Conservation (phyloP, 2,888 invertebrate species). For the Matsumyia berberina region DNA sequence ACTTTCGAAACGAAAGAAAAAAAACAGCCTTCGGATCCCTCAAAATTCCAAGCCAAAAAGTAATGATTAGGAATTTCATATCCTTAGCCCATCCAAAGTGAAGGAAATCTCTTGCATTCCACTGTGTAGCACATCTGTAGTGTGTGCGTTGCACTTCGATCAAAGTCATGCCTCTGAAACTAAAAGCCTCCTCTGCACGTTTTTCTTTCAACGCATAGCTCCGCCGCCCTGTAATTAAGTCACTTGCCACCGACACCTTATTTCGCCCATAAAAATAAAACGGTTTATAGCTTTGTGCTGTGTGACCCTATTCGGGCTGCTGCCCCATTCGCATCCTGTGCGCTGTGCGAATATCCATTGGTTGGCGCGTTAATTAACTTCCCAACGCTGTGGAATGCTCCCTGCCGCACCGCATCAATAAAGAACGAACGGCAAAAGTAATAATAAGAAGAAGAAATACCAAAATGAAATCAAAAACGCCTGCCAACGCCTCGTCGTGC, state of each 20-base stretch:
- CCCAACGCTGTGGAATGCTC: conserved; percentile 45
- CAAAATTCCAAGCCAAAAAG: no score
- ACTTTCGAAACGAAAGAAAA: no score
- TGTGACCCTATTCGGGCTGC: conserved; percentile 63
- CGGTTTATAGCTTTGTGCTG: conserved; percentile 63
- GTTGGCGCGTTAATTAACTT: conserved; percentile 75
- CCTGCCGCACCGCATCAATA: conserved; percentile 63
- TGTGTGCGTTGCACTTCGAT: conserved; percentile 23
- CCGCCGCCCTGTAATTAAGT: conserved; percentile 74
- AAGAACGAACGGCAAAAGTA: conserved; percentile 61
- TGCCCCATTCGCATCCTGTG: conserved; percentile 33
- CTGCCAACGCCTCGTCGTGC: conserved; percentile 76
- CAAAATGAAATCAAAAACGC: conserved; percentile 75
- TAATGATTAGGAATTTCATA: no score
- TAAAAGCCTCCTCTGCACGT: conserved; percentile 42
- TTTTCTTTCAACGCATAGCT: conserved; percentile 70
- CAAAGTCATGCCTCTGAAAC: conserved; percentile 21
- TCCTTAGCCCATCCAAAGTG: not conserved
- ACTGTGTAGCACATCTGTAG: conserved; percentile 7
- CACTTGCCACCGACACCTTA: conserved; percentile 76
- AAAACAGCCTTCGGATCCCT: no score
- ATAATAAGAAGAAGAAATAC: conserved; percentile 49
- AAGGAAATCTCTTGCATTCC: not conserved
- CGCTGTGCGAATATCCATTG: conserved; percentile 67
- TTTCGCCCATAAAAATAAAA: conserved; percentile 68